Conservation (phyloP, 2,797 vertebrate species). For the Cuculus canorus region DNA sequence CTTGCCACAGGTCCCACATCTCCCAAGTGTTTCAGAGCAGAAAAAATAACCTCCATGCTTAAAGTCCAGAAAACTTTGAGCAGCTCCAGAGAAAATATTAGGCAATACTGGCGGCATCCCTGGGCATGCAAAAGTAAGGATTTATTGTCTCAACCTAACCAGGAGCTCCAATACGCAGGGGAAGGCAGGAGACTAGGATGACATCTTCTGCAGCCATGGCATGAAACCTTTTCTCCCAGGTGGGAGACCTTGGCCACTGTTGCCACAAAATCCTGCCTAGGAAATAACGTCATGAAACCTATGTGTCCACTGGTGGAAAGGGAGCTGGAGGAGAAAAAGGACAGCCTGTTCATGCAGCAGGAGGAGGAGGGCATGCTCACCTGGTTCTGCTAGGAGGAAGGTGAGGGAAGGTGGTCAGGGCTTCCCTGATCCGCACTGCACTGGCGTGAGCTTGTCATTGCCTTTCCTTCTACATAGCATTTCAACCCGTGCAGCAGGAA, state of each 20-base stretch:
- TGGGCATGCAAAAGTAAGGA: background rate
- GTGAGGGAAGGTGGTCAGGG: background rate
- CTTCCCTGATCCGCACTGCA: accelerated
- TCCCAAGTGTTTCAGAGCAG: accelerated
- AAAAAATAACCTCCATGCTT: background rate
- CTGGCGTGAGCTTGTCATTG: background rate
- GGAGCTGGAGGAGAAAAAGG: background rate
- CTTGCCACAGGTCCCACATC: background rate
- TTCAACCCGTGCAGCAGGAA: accelerated
- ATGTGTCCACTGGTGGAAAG: accelerated
- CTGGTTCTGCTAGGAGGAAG: background rate
- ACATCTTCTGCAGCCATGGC: accelerated
- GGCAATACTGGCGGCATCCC: accelerated
- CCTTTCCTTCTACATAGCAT: background rate
- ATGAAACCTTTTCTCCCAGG: background rate
- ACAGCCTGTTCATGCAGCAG: background rate
- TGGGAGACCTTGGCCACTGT: background rate
- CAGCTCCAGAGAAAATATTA: background rate
- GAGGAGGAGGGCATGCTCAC: background rate
- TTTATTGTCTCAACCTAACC: background rate
- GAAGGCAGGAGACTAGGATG: background rate
- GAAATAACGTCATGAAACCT: background rate
- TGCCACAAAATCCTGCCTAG: background rate
- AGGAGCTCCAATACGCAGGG: no score
- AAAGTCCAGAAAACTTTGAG: background rate